These are phyloP conservation scores for Machaerirhynchus nigripectus DNA, from an alignment of 2,113 vertebrate species.

Conservation along the genomic window DNA sequence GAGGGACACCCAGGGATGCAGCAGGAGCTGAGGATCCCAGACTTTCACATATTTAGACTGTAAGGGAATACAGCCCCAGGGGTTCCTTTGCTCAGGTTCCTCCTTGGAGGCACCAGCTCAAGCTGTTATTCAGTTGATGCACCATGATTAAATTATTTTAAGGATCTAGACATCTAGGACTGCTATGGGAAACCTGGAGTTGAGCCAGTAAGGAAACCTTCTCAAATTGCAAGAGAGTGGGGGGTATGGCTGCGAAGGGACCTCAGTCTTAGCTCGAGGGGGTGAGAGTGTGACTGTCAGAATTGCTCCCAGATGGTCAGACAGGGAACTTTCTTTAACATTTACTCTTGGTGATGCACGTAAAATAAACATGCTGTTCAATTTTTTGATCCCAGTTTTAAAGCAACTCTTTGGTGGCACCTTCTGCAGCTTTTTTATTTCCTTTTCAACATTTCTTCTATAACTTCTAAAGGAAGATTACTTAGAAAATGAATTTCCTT, in stretches of 20 bases:
- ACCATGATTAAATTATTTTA: background rate
- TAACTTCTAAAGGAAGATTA: background rate
- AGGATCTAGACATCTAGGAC: background rate
- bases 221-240: background rate
- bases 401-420: background rate
- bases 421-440: background rate
- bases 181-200: background rate
- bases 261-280: background rate
- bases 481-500: background rate
- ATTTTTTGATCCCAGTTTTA: background rate
- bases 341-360: background rate
- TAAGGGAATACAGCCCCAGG: background rate
- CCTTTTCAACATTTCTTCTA: background rate
- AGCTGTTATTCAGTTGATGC: background rate
- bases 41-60: background rate
- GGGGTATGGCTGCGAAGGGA: background rate
- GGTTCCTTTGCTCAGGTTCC: background rate
- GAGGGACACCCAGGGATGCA: background rate
- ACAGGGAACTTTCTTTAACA: background rate
- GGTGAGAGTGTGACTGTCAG: background rate
- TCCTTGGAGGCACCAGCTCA: background rate
- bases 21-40: background rate
- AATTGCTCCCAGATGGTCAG: background rate
- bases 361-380: background rate
- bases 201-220: background rate